phyloP scores from a whole-genome alignment of 2,888 invertebrate genomes.

The Pedicia rivosa region DNA sequence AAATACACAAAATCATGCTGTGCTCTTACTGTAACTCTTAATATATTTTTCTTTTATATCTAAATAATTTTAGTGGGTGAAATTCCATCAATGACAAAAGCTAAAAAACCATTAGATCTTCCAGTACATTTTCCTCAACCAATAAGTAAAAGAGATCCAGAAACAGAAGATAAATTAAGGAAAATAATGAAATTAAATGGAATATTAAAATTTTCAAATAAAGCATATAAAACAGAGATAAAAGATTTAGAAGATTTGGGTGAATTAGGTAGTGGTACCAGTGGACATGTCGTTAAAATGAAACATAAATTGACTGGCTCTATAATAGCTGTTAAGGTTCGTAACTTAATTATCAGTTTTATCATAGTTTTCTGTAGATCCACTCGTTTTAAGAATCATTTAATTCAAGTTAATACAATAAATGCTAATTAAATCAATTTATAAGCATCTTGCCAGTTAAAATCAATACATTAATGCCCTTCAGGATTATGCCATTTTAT shows the following conservation, averaged over 20 bases:
- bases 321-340: slow-evolving; percentile 86
- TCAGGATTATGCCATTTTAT: too few relatives aligned
- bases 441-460: slow-evolving; percentile 4
- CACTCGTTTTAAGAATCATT: not conserved
- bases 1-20: too few relatives aligned
- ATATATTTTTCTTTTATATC: too few relatives aligned
- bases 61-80: slow-evolving; percentile 21
- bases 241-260: slow-evolving; percentile 73
- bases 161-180: slow-evolving; percentile 69
- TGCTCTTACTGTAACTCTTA: too few relatives aligned
- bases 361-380: not conserved
- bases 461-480: slow-evolving; percentile 1
- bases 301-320: slow-evolving; percentile 68
- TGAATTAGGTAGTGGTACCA: slow-evolving; percentile 87
- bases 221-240: slow-evolving; percentile 63
- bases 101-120: slow-evolving; percentile 38
- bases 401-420: not conserved
- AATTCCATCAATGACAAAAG: slow-evolving; percentile 36
- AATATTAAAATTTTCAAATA: slow-evolving; percentile 66
- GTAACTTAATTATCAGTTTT: slow-evolving; percentile 10
- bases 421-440: not conserved
- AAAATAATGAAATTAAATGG: slow-evolving; percentile 92
- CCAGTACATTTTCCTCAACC: slow-evolving; percentile 42
- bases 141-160: slow-evolving; percentile 34
- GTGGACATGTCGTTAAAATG: slow-evolving; percentile 97